Base-by-base conservation (phyloP, 2,888 invertebrate genomes). In the Mechanitis mazaeus region DNA sequence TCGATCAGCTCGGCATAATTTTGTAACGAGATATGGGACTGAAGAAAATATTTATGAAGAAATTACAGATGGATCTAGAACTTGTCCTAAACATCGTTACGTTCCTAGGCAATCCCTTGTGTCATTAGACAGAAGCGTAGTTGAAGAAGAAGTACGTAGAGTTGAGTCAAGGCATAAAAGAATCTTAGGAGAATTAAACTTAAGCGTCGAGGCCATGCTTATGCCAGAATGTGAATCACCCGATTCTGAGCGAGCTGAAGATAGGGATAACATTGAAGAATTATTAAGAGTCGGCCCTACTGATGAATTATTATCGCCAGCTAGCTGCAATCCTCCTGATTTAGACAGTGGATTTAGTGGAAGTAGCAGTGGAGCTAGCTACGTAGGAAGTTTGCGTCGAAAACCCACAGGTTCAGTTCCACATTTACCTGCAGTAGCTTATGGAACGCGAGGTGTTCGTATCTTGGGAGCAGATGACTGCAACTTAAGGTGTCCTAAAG, bases 141-240 rank as follows among this genome's bases (percentile, higher is more conserved):
- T 96, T 46, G 95, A 95, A 76, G 96, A 96, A 80, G 96, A 96
- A 84, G 94, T 96, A 60, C 93, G 95, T 58, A 91, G 95, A 69
- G 96, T 97, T 57, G 96, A 96, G 81, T 94, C 94, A 68, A 92
- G 95, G 61, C 96, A 97, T 84, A 93, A 94, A 73, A 91, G 95
- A 77, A 95, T 96, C 71, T 91, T 97, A 68, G 96, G 95, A 54
- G 96, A 97, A 83, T 88, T 97, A 64, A 96, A 96, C 90, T 92
- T 97, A 65, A 95, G 96, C 72, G 95, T 95, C 54, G 96, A 97
- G 86, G 96, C 95, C 55, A 96, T 97, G 96, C 85, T 97, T 69
- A 97, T 96, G 96, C 96, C 96, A 28, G 93, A 94, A 75, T 92
- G 93, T 67, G 92, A 91, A 85, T 93, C 91, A 69, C 93, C 91